Conservation (phyloP, 2,113 vertebrate species). For the Circaetus cinerascens region DNA sequence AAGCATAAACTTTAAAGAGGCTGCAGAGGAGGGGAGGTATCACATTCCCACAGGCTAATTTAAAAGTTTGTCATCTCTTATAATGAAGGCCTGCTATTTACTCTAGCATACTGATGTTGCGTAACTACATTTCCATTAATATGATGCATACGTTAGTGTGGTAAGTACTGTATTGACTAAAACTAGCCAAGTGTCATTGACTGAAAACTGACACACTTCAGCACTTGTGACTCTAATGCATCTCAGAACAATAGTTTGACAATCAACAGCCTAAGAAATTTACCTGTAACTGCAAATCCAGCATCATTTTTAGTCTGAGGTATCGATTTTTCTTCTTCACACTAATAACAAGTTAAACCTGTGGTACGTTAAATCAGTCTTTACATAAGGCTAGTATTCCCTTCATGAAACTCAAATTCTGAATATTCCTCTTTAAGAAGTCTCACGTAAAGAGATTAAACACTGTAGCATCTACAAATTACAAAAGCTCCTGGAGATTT, state of each 20-base stretch:
- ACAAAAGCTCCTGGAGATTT: neutral
- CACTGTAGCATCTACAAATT: neutral
- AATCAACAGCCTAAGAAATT: neutral
- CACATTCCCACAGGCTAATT: neutral
- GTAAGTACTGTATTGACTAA: neutral
- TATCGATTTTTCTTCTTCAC: neutral
- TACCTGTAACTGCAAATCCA: neutral
- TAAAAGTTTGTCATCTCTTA: neutral
- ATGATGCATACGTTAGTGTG: fast-evolving
- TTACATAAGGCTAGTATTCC: neutral
- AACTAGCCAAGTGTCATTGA: neutral
- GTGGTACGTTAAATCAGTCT: neutral
- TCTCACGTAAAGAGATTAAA: neutral
- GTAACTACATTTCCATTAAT: neutral
- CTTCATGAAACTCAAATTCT: neutral
- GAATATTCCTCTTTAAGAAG: neutral
- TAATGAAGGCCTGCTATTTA: neutral
- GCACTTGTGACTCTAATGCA: neutral
- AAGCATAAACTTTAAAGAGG: neutral
- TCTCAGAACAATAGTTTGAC: neutral
- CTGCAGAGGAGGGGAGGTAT: neutral
- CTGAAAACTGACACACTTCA: neutral
- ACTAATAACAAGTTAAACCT: neutral
- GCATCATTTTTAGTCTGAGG: neutral
- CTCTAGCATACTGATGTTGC: neutral